A percentile compares a stretch with the other conserved stretches of the same genome.
These are phyloP conservation scores for Acanthopleura granulata DNA, from an alignment of 2,888 invertebrate species.

Conservation along the genomic window DNA sequence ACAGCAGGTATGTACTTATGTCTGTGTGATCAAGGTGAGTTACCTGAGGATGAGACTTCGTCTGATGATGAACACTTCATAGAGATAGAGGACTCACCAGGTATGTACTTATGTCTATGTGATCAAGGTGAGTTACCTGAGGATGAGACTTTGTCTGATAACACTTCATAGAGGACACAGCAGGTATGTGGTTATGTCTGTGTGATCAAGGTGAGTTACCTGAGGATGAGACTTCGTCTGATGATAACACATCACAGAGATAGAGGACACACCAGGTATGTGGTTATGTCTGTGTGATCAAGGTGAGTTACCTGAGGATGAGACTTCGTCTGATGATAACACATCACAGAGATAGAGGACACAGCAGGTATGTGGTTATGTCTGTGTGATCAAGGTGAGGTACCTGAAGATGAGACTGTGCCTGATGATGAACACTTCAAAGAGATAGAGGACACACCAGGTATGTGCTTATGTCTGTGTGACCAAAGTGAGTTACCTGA, in stretches of 20 bases:
- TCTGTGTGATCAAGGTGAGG: too few relatives aligned
- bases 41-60: constrained; percentile 84
- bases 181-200: constrained; percentile 71
- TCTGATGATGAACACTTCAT: constrained; percentile 86
- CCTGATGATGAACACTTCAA: constrained; percentile 86
- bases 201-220: constrained; percentile 86
- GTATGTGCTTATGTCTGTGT: too few relatives aligned
- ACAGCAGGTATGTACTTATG: constrained; percentile 74
- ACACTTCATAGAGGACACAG: constrained; percentile 85
- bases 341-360: constrained; percentile 88
- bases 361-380: constrained; percentile 74
- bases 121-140: constrained; percentile 85
- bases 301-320: constrained; percentile 89
- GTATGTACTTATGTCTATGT: constrained; percentile 59
- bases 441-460: constrained; percentile 87
- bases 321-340: constrained; percentile 80
- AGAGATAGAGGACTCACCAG: constrained; percentile 87
- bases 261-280: constrained; percentile 84
- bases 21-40: constrained; percentile 73
- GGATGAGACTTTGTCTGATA: constrained; percentile 82
- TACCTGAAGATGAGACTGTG: too few relatives aligned
- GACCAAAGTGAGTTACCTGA: constrained; percentile 90
- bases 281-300: constrained; percentile 73
- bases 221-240: constrained; percentile 80
- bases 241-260: constrained; percentile 86